Evolutionary conservation across 2,888 invertebrate genomes (phyloP), one percentile per base, ranked within the genome.

Genomic region (Heliothis peltigera): DNA sequence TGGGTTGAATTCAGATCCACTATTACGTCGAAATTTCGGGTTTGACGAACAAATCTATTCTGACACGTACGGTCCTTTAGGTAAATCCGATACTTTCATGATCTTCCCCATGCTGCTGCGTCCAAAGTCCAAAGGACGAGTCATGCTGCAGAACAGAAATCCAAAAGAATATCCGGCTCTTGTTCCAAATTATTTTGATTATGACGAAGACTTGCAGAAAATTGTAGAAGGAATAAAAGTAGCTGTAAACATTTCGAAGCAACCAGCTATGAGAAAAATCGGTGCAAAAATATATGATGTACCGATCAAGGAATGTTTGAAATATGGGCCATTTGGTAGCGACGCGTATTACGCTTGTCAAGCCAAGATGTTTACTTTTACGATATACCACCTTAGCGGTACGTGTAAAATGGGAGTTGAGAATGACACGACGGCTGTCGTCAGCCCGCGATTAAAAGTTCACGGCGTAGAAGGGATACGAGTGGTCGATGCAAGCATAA

Each of bases 401-500:
- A 97, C 97, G 0, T 96, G 96, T 80, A 96, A 96, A 84, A 97
- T 97, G 97, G 97, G 96, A 0, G 91, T 93, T 0, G 78, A 83
- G 28, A 85, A 77, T 0, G 96, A 96, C 82, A 94, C 95, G 7
- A 89, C 94, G 5, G 95, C 97, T 0, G 97, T 97, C 0, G 97
- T 97, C 0, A 96, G 96, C 81, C 92, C 96, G 0, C 90, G 96
- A 77, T 84, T 97, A 58, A 92, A 93, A 75, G 96, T 97, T 0
- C 96, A 97, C 80, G 97, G 97, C 7, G 92, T 98, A 19, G 90
- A 95, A 15, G 95, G 96, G 4, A 88, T 98, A 32, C 92, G 98
- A 70, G 97, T 98, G 0, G 96, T 97, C 63, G 98, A 98, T 84
- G 97, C 97, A 0, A 97, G 97, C 72, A 95, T 98, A 51, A 98